Base-by-base conservation (phyloP, 2,888 invertebrate genomes). In the Calephelis perditalis region DNA sequence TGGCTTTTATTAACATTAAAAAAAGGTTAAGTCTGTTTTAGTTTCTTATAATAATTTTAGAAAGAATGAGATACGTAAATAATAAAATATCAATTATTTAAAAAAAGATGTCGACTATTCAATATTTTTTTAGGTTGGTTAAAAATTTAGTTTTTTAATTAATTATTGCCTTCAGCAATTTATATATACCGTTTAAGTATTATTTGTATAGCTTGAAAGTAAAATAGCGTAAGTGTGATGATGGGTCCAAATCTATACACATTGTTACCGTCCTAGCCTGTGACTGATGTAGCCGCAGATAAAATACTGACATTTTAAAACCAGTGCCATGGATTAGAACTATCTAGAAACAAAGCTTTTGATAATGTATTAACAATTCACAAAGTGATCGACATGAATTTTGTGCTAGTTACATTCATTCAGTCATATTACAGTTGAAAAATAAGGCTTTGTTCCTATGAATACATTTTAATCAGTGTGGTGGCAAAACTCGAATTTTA, bases 151-250 rank as follows among this genome's bases (percentile, higher is more conserved):
- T 73, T 74, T 72, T 73, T 71, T 73, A 74, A 73, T 73, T 62
- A 62, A 63, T 63, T 52, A 52, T 26, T 26, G 52, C 52, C 52
- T 52, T 52, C 52, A 26, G 52, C 9, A 15, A 67, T 70, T 69
- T 72, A 68, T 73, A 75, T 77, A 74, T 85, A 87, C 84, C 86
- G 82, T 82, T 80, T 74, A 84, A 88, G 88, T 88, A 88, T 88
- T 88, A 79, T 84, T 75, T 76, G 71, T 77, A 74, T 72, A 78
- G 79, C 74, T 82, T 81, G 79, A 73, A 69, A 63, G 73, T 77
- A 73, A 74, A 73, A 61, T 62, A 66, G 59, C 15, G 60, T 62
- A 55, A 62, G 56, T 71, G 67, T 69, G 70, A 69, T 69, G 70
- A 69, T 70, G 75, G 74, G 74, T 73, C 75, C 76, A 74, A 73